These are phyloP conservation scores for Sebastes taczanowskii DNA, from an alignment of 2,797 vertebrate species.

Conservation along the genomic window DNA sequence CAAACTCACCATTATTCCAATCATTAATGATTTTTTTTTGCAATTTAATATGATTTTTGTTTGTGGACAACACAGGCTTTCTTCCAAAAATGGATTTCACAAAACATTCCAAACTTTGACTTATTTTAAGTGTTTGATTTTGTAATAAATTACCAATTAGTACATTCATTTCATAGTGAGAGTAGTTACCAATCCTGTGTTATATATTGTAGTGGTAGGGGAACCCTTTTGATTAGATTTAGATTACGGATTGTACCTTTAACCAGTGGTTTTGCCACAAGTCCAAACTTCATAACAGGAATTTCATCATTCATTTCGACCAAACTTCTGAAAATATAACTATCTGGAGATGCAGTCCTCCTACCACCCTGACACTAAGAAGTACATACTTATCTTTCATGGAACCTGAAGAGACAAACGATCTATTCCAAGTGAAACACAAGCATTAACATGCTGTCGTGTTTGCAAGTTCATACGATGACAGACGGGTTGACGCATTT, in stretches of 20 bases:
- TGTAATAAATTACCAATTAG: background rate
- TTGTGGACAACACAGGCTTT: background rate
- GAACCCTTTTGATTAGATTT: background rate
- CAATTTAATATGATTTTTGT: background rate
- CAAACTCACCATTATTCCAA: background rate
- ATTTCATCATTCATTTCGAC: background rate
- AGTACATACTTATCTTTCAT: conserved; percentile 1
- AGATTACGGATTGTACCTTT: background rate
- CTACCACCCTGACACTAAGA: background rate
- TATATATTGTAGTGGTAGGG: background rate
- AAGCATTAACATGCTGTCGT: conserved; percentile 39
- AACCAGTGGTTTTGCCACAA: background rate
- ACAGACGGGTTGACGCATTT: conserved; percentile 47
- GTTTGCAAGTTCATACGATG: conserved; percentile 48
- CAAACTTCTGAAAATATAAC: background rate
- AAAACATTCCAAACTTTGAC: background rate
- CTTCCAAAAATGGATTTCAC: background rate
- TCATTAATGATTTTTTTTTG: background rate
- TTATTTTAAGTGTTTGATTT: background rate
- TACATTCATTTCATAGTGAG: background rate
- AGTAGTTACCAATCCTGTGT: background rate
- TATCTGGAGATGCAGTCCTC: background rate
- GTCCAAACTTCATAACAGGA: background rate
- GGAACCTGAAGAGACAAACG: conserved; percentile 28
- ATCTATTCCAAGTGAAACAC: conserved; percentile 18